phyloP scores from a whole-genome alignment of 2,888 invertebrate species.

The Stenchaetothrips biformis region DNA sequence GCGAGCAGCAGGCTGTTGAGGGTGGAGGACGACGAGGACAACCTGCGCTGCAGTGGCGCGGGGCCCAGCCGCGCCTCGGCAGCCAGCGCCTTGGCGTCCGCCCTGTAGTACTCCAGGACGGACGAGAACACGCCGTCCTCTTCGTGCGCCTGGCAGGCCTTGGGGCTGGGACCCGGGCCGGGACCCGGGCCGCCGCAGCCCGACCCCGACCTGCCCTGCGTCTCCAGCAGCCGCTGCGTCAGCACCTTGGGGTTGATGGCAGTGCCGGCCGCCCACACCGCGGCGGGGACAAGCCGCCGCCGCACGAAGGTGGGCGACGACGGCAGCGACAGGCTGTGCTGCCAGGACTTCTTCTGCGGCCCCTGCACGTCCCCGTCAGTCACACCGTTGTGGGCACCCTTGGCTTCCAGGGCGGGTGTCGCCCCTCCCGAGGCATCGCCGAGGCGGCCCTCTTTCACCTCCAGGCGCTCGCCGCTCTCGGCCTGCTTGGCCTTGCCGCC shows the following conservation, averaged over 20 bases:
- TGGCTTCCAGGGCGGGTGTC: neutral
- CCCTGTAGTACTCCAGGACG: neutral
- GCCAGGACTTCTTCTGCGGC: constrained; percentile 16
- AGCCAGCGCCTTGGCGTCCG: neutral
- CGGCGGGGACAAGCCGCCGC: neutral
- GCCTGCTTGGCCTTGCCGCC: neutral
- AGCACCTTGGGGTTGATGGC: constrained; percentile 14
- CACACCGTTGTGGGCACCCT: neutral
- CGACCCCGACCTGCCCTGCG: neutral
- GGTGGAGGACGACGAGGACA: neutral
- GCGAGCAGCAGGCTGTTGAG: constrained; percentile 31
- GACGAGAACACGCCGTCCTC: neutral
- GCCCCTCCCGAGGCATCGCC: neutral
- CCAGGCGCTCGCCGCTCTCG: neutral
- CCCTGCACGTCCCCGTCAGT: neutral
- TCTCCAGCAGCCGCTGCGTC: neutral
- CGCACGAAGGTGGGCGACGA: constrained; percentile 40
- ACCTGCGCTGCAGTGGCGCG: neutral
- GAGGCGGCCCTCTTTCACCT: neutral
- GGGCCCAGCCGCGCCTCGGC: neutral
- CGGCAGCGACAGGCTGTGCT: constrained; percentile 38
- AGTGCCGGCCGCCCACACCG: neutral
- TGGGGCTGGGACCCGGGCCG: no score
- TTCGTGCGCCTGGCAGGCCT: neutral
- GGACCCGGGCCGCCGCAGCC: no score